A percentile compares a stretch with the other conserved stretches of the same genome.
Evolutionary conservation across 2,888 invertebrate species (phyloP).

Genomic region (Laothoe populi): DNA sequence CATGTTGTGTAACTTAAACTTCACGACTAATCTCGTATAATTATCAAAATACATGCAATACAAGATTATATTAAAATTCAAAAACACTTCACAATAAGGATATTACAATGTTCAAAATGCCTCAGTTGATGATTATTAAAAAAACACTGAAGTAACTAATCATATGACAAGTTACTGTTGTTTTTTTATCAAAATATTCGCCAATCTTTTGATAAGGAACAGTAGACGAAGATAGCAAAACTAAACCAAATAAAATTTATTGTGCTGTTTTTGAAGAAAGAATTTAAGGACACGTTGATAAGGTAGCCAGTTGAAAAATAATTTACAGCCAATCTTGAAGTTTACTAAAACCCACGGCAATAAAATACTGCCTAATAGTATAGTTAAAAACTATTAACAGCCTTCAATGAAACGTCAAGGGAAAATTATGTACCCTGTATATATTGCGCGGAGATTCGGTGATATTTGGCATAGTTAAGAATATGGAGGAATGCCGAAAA

Average conservation of each 20-base stretch:
- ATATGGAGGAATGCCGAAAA: too few species aligned
- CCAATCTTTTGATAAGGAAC: slow-evolving; percentile 55
- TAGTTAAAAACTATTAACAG: too few species aligned
- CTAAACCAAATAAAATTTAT: slow-evolving; percentile 22
- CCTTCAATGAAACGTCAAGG: too few species aligned
- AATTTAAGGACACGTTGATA: neutral
- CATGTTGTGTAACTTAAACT: neutral
- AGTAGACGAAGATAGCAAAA: slow-evolving; percentile 47
- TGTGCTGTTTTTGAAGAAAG: neutral
- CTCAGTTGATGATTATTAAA: slow-evolving; percentile 3
- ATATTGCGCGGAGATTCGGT: too few species aligned
- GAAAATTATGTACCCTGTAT: too few species aligned
- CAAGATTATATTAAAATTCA: neutral
- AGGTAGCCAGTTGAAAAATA: too few species aligned
- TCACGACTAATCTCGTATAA: neutral
- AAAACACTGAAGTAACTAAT: slow-evolving; percentile 21
- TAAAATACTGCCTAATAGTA: too few species aligned
- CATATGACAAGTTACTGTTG: slow-evolving; percentile 46
- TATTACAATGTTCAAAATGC: neutral
- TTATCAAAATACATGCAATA: neutral
- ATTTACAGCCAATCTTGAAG: too few species aligned
- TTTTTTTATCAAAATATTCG: slow-evolving; percentile 56
- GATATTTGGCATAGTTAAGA: too few species aligned
- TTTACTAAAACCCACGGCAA: too few species aligned
- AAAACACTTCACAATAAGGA: neutral